phyloP scores from a whole-genome alignment of 2,797 vertebrate genomes.

The Agapornis canus region DNA sequence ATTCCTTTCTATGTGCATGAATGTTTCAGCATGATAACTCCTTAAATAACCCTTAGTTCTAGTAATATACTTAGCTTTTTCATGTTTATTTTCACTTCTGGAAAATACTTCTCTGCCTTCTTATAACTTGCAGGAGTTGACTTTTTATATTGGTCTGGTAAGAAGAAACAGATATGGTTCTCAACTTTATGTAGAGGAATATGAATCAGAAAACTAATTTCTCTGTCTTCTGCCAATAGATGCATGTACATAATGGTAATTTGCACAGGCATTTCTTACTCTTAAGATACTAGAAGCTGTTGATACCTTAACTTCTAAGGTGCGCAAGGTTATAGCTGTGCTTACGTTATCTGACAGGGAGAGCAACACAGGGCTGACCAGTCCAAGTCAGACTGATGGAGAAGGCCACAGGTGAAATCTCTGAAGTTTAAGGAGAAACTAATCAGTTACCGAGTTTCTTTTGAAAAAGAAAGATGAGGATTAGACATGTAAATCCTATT shows the following conservation, averaged over 20 bases:
- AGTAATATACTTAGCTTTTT: slow-evolving; percentile 34
- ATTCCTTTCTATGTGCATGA: slow-evolving; percentile 43
- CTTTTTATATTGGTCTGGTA: slow-evolving; percentile 72
- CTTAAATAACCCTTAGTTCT: slow-evolving; percentile 51
- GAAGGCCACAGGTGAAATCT: neutral
- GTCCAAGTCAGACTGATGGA: neutral
- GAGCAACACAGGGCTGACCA: neutral
- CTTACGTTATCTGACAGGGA: neutral
- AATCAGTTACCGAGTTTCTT: neutral
- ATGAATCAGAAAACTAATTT: neutral
- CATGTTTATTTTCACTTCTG: slow-evolving; percentile 57
- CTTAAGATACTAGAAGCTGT: neutral
- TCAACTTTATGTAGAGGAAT: neutral
- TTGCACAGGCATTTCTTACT: neutral
- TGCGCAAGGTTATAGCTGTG: neutral
- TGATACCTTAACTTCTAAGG: neutral
- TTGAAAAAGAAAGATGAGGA: neutral
- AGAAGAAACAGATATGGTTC: neutral
- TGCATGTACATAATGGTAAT: neutral
- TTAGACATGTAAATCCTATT: neutral
- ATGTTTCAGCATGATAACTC: slow-evolving; percentile 71
- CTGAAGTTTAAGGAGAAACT: neutral
- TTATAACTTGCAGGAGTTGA: slow-evolving; percentile 78
- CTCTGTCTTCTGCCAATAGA: neutral
- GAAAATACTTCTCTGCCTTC: slow-evolving; percentile 75